These are phyloP conservation scores for Alethe diademata DNA, from an alignment of 2,113 vertebrate genomes.

Conservation along the genomic window DNA sequence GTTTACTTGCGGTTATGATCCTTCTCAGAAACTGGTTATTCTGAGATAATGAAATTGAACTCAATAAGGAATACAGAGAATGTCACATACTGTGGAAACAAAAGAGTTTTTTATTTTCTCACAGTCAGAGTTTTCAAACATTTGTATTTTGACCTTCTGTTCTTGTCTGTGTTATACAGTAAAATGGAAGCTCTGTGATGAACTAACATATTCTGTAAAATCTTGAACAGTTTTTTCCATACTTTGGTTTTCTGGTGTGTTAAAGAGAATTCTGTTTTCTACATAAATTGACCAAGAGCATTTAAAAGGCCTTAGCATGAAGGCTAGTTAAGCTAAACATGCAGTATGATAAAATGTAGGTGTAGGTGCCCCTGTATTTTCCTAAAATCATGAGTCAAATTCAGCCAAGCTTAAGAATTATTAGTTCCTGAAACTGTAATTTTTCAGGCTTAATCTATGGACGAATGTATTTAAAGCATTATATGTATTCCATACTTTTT, in stretches of 20 bases:
- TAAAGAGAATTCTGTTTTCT: neutral
- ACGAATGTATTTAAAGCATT: neutral
- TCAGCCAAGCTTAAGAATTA: neutral
- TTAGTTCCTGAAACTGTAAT: neutral
- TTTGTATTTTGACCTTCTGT: neutral
- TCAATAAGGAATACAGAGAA: neutral
- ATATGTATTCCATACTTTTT: neutral
- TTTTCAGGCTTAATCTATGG: neutral
- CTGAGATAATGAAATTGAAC: neutral
- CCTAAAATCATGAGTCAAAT: neutral
- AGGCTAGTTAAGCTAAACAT: neutral
- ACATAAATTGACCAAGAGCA: neutral
- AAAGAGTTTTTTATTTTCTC: neutral
- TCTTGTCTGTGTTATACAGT: neutral
- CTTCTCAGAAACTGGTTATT: neutral
- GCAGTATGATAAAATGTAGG: accelerated
- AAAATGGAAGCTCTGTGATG: neutral
- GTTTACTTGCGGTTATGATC: neutral
- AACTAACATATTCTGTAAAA: neutral
- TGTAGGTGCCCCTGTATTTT: neutral
- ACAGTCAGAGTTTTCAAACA: neutral
- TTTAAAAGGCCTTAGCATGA: neutral
- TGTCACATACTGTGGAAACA: neutral
- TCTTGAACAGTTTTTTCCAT: neutral
- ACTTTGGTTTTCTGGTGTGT: neutral